Base-by-base conservation (phyloP, 2,797 vertebrate genomes). In the Acrossocheilus fasciatus region DNA sequence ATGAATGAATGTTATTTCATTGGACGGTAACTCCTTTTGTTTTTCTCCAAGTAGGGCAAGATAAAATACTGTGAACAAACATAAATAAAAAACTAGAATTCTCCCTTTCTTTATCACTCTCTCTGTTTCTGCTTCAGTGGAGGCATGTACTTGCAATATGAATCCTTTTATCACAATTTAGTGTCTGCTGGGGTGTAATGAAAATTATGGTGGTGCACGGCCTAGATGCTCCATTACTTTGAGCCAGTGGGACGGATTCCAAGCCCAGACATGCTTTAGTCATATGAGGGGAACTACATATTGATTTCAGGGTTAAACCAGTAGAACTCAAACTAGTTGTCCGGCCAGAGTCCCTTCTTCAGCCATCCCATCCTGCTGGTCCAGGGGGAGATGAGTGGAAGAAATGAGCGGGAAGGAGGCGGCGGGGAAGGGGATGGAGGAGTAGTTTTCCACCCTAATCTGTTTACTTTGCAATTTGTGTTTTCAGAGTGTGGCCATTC, bases 391-490 rank as follows among this genome's bases (percentile, higher is more conserved):
- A 47, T 17, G 75, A 59, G 68, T 43, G 59, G 26, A 82, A 43
- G 36, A 82, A 86, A 85, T 73, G 73, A 59, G 69, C 86, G 87
- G 81, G 90, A 87, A 86, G 78, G 50, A 86, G 88, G 89, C 89
- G 89, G 91, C 85, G 41, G 89, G 90, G 82, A 86, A 89, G 81
- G 89, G 84, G 89, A 90, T 86, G 91, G 90, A 91, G 91, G 93
- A 93, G 93, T 94, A 93, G 93, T 92, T 94, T 94, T 95, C 92
- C 89, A 93, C 93, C 92, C 93, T 96, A 95, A 96, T 95, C 95
- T 95, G 94, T 96, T 96, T 96, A 96, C 94, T 95, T 95, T 94
- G 95, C 94, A 96, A 96, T 96, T 96, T 96, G 94, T 92, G 91
- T 95, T 95, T 95, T 94, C 92, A 93, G 92, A 95, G 92, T 89